phyloP scores from a whole-genome alignment of 1,140 invertebrate species.

The Drosophila ohnishii region DNA sequence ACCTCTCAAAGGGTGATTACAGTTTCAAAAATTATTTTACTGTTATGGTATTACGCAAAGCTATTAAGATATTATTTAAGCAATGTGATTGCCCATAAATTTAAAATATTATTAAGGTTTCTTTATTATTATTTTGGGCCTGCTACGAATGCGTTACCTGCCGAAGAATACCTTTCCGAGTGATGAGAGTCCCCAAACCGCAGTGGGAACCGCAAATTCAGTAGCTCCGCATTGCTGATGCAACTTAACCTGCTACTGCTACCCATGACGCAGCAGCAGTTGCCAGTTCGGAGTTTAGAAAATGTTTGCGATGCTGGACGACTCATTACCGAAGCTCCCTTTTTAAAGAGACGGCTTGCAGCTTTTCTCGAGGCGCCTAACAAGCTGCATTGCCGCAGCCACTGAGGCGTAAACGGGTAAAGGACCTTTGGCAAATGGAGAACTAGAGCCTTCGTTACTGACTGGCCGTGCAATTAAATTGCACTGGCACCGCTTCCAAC shows the following conservation, averaged over 20 bases:
- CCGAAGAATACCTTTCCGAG: background rate
- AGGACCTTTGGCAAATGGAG: conserved; percentile 20
- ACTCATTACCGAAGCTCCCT: conserved; percentile 64
- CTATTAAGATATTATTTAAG: background rate
- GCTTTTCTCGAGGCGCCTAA: conserved; percentile 38
- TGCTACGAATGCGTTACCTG: background rate
- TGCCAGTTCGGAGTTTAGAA: conserved; percentile 22
- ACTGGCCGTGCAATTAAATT: conserved; percentile 69
- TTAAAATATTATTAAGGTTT: background rate
- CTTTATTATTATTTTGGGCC: too few relatives aligned
- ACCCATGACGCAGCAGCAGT: conserved; percentile 22
- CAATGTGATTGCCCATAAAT: background rate
- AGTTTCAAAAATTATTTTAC: too few relatives aligned
- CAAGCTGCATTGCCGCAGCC: conserved; percentile 41
- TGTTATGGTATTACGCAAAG: background rate
- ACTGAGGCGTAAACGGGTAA: conserved; percentile 22
- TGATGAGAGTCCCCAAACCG: conserved; percentile 17
- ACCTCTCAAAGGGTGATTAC: too few relatives aligned
- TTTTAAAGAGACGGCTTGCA: conserved; percentile 47
- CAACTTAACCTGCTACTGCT: conserved; percentile 34
- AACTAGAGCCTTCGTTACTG: conserved; percentile 11
- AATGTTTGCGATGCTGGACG: conserved; percentile 31
- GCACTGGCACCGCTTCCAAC: conserved; percentile 39
- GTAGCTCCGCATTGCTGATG: conserved; percentile 48
- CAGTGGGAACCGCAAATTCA: conserved; percentile 48